phyloP scores from a whole-genome alignment of 2,113 vertebrate species.

The Blennius ocellaris region DNA sequence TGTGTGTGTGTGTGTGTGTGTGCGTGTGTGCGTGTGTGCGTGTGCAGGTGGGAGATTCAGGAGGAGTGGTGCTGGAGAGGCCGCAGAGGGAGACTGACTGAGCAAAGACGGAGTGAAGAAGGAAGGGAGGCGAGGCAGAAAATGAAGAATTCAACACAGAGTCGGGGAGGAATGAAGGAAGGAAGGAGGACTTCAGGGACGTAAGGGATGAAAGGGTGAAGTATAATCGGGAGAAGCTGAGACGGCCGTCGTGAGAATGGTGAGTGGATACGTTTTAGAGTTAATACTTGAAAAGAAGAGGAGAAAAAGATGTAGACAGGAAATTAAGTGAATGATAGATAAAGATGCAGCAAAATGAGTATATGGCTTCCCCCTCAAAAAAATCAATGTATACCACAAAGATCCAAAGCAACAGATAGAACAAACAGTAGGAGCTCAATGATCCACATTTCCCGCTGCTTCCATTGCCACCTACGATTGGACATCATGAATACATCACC shows the following conservation, averaged over 20 bases:
- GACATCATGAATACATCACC: constrained; percentile 57
- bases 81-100: constrained; percentile 34
- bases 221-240: neutral
- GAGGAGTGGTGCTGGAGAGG: constrained; percentile 51
- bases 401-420: constrained; percentile 43
- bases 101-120: constrained; percentile 49
- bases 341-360: neutral
- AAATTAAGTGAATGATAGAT: too few species aligned
- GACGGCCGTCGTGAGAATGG: constrained; percentile 8
- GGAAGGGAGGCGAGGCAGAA: constrained; percentile 63
- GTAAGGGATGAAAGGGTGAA: constrained; percentile 16
- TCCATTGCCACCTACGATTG: constrained; percentile 57
- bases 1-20: constrained; percentile 4
- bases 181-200: constrained; percentile 35
- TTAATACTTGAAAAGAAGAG: neutral
- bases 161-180: constrained; percentile 19
- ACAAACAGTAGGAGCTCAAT: constrained; percentile 68
- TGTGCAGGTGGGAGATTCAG: constrained; percentile 42
- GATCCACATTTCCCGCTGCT: constrained; percentile 67
- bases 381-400: constrained; percentile 18
- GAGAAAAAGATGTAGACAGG: neutral
- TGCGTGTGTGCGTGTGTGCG: constrained; percentile 6
- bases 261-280: constrained; percentile 14
- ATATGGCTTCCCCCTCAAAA: neutral
- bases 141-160: constrained; percentile 56